phyloP scores from a whole-genome alignment of 2,797 vertebrate genomes.

The Etheostoma nigrum region DNA sequence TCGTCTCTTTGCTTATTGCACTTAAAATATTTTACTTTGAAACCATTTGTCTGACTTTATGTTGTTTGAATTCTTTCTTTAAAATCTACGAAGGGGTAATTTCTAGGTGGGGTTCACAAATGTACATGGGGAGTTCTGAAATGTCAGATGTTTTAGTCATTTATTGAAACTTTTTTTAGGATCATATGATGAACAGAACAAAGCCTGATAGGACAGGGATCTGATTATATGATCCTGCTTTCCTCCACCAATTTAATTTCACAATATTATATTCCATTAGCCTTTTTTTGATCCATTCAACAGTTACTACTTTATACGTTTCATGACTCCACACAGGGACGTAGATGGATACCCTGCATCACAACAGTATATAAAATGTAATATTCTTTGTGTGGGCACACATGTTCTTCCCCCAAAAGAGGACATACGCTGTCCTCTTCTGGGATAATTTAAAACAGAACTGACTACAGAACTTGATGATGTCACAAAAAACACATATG shows the following conservation, averaged over 20 bases:
- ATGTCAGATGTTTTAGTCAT: neutral
- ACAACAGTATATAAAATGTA: neutral
- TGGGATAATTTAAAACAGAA: neutral
- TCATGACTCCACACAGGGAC: neutral
- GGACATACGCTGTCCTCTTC: neutral
- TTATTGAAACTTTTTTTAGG: constrained; percentile 9
- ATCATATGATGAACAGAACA: neutral
- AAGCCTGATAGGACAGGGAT: neutral
- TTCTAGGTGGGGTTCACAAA: neutral
- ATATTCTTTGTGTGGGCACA: neutral
- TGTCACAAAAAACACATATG: neutral
- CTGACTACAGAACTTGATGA: neutral
- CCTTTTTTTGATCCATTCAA: neutral
- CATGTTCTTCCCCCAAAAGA: neutral
- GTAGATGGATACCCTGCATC: neutral
- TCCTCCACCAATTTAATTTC: neutral
- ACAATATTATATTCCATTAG: neutral
- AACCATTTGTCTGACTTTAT: constrained; percentile 10
- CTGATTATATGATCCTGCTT: neutral
- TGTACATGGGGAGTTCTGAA: neutral
- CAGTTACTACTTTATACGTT: neutral
- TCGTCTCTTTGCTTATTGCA: neutral
- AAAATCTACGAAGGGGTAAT: neutral
- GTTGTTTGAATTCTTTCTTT: constrained; percentile 13
- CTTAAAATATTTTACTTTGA: constrained; percentile 4